phyloP scores from a whole-genome alignment of 2,113 vertebrate species.

The Sialia sialis region DNA sequence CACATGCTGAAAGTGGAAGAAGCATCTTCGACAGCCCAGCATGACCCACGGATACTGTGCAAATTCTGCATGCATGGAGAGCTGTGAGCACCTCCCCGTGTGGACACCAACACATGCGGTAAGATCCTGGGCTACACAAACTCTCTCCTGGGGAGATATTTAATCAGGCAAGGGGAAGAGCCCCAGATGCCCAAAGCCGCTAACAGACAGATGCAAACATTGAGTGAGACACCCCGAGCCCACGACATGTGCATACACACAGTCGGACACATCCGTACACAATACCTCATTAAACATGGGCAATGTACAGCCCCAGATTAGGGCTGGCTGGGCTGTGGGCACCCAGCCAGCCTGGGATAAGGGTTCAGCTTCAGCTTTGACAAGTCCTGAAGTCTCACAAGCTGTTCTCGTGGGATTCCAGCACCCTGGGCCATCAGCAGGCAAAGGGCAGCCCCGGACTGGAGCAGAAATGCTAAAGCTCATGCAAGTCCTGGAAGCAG shows the following conservation, averaged over 20 bases:
- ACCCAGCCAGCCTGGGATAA: neutral
- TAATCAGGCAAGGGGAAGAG: neutral
- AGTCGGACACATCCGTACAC: neutral
- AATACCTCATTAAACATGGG: conserved; percentile 47
- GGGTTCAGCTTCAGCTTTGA: conserved; percentile 2
- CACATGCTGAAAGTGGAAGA: neutral
- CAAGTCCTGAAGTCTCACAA: neutral
- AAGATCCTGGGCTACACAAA: neutral
- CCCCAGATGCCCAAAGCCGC: neutral
- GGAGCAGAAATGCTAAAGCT: neutral
- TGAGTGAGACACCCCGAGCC: neutral
- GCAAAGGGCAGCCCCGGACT: neutral
- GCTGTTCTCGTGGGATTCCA: neutral
- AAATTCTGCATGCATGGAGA: accelerated
- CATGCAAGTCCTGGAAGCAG: neutral
- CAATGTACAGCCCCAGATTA: conserved; percentile 28
- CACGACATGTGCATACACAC: neutral
- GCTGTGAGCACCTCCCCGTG: neutral
- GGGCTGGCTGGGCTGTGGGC: conserved; percentile 28
- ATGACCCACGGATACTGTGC: neutral
- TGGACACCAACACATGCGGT: neutral
- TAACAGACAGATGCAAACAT: conserved; percentile 41
- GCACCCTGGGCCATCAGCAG: accelerated
- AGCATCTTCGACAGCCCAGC: neutral
- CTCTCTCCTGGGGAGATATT: neutral